Conservation (phyloP, 1,140 invertebrate species). For the Acyrthosiphon pisum region DNA sequence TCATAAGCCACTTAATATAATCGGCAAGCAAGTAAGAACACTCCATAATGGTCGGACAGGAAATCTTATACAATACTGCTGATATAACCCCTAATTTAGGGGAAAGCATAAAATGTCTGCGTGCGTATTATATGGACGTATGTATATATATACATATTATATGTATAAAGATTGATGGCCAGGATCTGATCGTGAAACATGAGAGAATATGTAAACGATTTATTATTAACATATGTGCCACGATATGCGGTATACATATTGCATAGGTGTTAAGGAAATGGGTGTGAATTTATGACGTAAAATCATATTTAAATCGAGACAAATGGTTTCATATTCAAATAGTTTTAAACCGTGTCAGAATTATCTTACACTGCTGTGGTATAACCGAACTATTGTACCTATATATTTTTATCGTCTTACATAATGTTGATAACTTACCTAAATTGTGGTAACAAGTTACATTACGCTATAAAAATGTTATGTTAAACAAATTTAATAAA, state of each 20-base stretch:
- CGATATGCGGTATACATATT: not conserved
- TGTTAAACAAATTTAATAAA: too few relatives aligned
- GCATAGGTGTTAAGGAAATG: not conserved
- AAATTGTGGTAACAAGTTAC: not conserved
- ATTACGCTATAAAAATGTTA: too few relatives aligned
- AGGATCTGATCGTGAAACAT: not conserved
- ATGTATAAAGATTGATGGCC: not conserved
- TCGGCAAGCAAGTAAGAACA: slow-evolving; percentile 20
- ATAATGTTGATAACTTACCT: not conserved
- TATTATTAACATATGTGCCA: slow-evolving; percentile 24
- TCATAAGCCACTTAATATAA: slow-evolving; percentile 37
- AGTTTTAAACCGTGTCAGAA: slow-evolving; percentile 3
- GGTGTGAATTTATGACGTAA: not conserved
- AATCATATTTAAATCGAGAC: slow-evolving; percentile 10
- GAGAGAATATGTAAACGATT: not conserved
- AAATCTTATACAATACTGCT: not conserved
- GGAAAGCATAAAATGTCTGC: not conserved
- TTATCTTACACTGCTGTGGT: not conserved
- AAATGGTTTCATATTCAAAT: slow-evolving; percentile 13
- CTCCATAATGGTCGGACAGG: not conserved
- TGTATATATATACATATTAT: not conserved
- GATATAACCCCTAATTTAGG: not conserved
- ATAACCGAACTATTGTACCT: not conserved
- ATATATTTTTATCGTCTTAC: not conserved
- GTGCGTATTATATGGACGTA: not conserved